Evolutionary conservation across 2,113 vertebrate genomes (phyloP).

Genomic region (Eclectus roratus): DNA sequence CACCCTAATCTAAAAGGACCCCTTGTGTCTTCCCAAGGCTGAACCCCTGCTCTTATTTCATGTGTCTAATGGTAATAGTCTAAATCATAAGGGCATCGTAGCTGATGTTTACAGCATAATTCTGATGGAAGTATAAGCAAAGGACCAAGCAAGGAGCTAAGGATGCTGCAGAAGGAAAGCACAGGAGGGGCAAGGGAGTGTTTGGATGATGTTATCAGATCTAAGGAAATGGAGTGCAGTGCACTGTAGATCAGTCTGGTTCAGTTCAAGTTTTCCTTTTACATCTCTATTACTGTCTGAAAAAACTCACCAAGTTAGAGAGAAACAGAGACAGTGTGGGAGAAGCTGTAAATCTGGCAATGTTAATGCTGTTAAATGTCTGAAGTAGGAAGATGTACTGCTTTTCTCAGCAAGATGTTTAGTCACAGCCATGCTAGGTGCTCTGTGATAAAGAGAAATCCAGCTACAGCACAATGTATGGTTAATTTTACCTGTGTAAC

Average conservation of each 20-base stretch:
- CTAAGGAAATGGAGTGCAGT: background rate
- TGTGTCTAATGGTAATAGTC: background rate
- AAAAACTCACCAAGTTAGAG: background rate
- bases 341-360: background rate
- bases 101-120: background rate
- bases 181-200: too few species aligned
- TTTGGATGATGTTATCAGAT: background rate
- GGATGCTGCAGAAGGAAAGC: background rate
- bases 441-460: background rate
- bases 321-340: background rate
- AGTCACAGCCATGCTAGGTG: background rate
- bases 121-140: background rate
- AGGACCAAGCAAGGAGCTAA: background rate
- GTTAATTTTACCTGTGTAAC: background rate
- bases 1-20: background rate
- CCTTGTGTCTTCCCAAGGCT: background rate
- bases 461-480: background rate
- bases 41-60: background rate
- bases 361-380: background rate
- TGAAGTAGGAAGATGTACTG: background rate
- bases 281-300: background rate
- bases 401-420: background rate
- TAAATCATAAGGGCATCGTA: fast-evolving
- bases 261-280: background rate
- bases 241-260: background rate